Base-by-base conservation (phyloP, 2,888 invertebrate genomes). In the Ptilodon capucinus region DNA sequence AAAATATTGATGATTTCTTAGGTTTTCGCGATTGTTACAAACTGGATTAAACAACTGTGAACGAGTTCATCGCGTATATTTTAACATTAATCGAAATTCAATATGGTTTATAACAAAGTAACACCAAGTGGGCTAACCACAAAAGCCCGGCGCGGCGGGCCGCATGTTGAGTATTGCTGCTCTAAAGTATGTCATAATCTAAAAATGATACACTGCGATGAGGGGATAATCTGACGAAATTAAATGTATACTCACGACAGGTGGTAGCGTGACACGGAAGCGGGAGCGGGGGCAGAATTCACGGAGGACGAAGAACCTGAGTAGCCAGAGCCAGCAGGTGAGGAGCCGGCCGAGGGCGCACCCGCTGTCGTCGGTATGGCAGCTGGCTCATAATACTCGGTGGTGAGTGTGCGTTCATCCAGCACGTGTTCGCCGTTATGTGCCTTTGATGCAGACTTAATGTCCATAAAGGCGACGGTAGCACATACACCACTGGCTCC, bases 401-500 rank as follows among this genome's bases (percentile, higher is more conserved):
- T 97, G 86, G 95, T 95, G 91, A 97, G 94, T 76, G 95, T 94
- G 79, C 96, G 92, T 81, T 97, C 97, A 85, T 97, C 97, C 90
- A 97, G 86, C 83, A 95, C 95, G 91, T 97, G 97, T 86, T 97
- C 97, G 76, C 95, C 94, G 86, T 95, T 95, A 91, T 97, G 97
- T 70, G 98, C 97, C 92, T 97, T 98, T 82, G 97, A 95, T 84
- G 98, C 98, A 79, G 97, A 97, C 92, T 97, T 97, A 93, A 98
- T 97, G 93, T 98, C 98, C 95, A 97, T 97, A 93, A 98, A 98
- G 91, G 97, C 96, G 91, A 97, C 96, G 84, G 96, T 96, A 88
- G 96, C 97, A 92, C 96, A 95, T 86, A 95, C 92, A 82, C 95
- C 93, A 87, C 92, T 92, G 87, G 91, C 84, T 75, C 86, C 86